These are phyloP conservation scores for Malthinus flaveolus DNA, from an alignment of 2,888 invertebrate genomes.

Conservation along the genomic window DNA sequence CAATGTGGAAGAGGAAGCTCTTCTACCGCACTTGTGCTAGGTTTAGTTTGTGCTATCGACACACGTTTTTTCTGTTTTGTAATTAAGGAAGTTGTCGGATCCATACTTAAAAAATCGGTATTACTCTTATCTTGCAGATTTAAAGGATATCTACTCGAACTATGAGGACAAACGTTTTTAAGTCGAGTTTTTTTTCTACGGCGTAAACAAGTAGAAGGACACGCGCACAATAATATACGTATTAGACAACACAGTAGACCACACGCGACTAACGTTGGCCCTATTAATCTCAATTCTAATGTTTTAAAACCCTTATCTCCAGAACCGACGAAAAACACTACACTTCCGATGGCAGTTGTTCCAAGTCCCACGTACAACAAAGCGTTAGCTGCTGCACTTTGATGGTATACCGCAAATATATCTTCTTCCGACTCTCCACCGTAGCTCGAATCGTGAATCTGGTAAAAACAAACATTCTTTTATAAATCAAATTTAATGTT, in stretches of 20 bases:
- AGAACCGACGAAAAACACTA: constrained; percentile 87
- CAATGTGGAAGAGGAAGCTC: constrained; percentile 40
- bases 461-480: constrained; percentile 33
- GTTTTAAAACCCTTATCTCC: constrained; percentile 89
- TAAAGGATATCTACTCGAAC: constrained; percentile 43
- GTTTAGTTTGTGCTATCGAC: constrained; percentile 52
- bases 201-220: constrained; percentile 75
- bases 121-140: constrained; percentile 24
- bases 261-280: constrained; percentile 71
- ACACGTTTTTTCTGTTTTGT: constrained; percentile 53
- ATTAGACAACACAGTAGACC: constrained; percentile 83
- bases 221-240: constrained; percentile 82
- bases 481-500: neutral
- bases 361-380: constrained; percentile 85
- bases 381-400: constrained; percentile 82
- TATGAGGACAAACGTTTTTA: constrained; percentile 54
- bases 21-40: constrained; percentile 52
- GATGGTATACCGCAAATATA: constrained; percentile 66
- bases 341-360: constrained; percentile 80
- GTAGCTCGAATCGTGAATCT: constrained; percentile 85
- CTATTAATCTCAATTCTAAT: constrained; percentile 81
- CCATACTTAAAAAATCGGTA: constrained; percentile 46
- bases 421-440: constrained; percentile 71
- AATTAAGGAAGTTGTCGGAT: constrained; percentile 43
- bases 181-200: constrained; percentile 66